Percentiles rank a stretch among this genome's conserved stretches.
phyloP scores from a whole-genome alignment of 2,888 invertebrate genomes.

The Steinernema carpocapsae region DNA sequence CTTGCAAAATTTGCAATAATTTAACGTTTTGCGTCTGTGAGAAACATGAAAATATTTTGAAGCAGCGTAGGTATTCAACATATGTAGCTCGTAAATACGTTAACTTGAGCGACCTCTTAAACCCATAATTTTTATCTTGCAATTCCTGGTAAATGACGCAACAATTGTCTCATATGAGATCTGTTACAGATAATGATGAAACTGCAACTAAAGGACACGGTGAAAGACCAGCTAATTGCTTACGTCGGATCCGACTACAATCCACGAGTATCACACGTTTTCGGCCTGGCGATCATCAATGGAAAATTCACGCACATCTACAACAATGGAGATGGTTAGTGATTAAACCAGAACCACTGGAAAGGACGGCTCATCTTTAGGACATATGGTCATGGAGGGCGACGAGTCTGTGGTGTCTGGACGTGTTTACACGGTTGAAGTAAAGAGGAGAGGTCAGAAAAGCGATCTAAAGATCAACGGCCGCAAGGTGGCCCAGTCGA shows the following conservation, averaged over 20 bases:
- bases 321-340: constrained; percentile 37
- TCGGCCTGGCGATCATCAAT: constrained; percentile 49
- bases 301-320: constrained; percentile 48
- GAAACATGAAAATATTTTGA: too few species aligned
- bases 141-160: too few species aligned
- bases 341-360: background rate
- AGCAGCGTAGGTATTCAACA: too few species aligned
- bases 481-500: background rate
- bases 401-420: constrained; percentile 10
- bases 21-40: too few species aligned
- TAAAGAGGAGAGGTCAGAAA: constrained; percentile 6
- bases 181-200: constrained; percentile 50
- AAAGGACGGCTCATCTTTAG: background rate
- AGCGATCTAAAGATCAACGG: constrained; percentile 28
- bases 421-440: background rate
- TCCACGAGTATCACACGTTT: constrained; percentile 42
- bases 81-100: too few species aligned
- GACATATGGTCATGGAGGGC: constrained; percentile 16
- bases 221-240: constrained; percentile 53
- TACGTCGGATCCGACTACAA: constrained; percentile 54
- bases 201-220: constrained; percentile 41
- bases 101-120: too few species aligned
- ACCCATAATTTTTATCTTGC: too few species aligned
- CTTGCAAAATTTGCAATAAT: too few species aligned
- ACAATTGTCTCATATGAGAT: background rate